Base-by-base conservation (phyloP, 2,113 vertebrate species). In the Colistium nudipinnis region DNA sequence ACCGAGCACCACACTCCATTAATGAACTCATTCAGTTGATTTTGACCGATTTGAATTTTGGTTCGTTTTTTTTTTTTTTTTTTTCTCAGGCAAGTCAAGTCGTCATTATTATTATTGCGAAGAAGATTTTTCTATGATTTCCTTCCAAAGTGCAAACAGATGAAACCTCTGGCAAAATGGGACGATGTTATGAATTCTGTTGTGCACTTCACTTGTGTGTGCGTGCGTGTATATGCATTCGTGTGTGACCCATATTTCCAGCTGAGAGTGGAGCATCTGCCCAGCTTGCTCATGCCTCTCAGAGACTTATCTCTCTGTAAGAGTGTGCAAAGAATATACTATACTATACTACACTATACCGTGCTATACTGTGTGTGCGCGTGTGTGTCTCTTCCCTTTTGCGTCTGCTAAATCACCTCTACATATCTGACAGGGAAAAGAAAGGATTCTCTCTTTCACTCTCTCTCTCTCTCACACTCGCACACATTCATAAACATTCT, bases 401-500 rank as follows among this genome's bases (percentile, higher is more conserved):
- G 33, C 43, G 73, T 70, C 41, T 74, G 72, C 31, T 41, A 0
- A 27, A 39, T 84, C 73, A 79, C 68, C 72, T 35, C 52, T 30
- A 31, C 28, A 20, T 57, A 8, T 56, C 61, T 74, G 25, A 61
- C 19, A 48, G 28, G 20, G 27, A 48, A 45, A 76, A 22, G 41
- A 54, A 45, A 24, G 17, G 38, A 25, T 65, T 10, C 27, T 53
- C 28, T 6, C 28, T 33, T 28, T 52, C 25, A 16, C 27, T 27
- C 47, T 11, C 12, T 16, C 24, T 24, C 48, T 22, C 20, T 22
- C 43, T 22, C 43, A 4, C 19, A 80, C 72, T 48, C 66, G 71
- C 75, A 74, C 74, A 83, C 81, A 80, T 87, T 67, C 81, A 86
- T 87, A 83, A 84, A 82, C 81, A 87, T 89, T 76, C 74, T 80